Percentiles rank a stretch among this genome's conserved stretches.
Conservation (phyloP, 30 jellyfish, hydroid and myxozoan species). For the Hydractinia echinata region DNA sequence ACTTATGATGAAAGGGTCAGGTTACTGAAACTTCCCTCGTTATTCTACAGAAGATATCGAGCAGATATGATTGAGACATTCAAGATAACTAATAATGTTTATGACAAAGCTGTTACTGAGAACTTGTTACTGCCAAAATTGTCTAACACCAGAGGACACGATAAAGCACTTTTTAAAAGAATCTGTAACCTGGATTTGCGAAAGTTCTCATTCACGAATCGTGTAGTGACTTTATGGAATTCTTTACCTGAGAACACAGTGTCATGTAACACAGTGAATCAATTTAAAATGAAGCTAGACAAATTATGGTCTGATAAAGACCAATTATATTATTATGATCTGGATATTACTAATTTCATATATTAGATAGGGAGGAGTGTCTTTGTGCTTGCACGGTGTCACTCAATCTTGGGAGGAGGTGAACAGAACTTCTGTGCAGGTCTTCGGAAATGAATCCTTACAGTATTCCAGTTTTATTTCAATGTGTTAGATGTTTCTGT, state of each 20-base stretch:
- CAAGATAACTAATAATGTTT: slow-evolving; percentile 22
- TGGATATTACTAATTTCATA: too few relatives aligned
- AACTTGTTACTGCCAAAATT: not conserved
- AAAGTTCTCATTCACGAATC: slow-evolving; percentile 8
- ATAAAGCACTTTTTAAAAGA: too few relatives aligned
- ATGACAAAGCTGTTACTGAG: slow-evolving; percentile 6
- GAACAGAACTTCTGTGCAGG: too few relatives aligned
- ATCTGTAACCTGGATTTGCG: not conserved
- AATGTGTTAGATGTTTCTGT: too few relatives aligned
- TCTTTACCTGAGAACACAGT: slow-evolving; percentile 1
- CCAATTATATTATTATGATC: too few relatives aligned
- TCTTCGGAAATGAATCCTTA: too few relatives aligned
- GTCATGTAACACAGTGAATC: not conserved
- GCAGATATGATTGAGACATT: slow-evolving; percentile 32
- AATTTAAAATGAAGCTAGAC: not conserved
- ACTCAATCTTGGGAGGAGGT: too few relatives aligned
- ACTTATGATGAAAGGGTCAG: slow-evolving; percentile 27
- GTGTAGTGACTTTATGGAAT: slow-evolving; percentile 15
- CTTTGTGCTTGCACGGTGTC: too few relatives aligned
- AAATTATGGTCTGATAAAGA: not conserved
- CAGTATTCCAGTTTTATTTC: too few relatives aligned
- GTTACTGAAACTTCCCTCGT: slow-evolving; percentile 20
- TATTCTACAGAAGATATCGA: slow-evolving; percentile 25
- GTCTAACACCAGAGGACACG: too few relatives aligned
- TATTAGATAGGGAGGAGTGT: too few relatives aligned